A percentile compares a stretch with the other conserved stretches of the same genome.
These are phyloP conservation scores for Trididemnum clinides DNA, from an alignment of 23 tunicate genomes.

Conservation along the genomic window DNA sequence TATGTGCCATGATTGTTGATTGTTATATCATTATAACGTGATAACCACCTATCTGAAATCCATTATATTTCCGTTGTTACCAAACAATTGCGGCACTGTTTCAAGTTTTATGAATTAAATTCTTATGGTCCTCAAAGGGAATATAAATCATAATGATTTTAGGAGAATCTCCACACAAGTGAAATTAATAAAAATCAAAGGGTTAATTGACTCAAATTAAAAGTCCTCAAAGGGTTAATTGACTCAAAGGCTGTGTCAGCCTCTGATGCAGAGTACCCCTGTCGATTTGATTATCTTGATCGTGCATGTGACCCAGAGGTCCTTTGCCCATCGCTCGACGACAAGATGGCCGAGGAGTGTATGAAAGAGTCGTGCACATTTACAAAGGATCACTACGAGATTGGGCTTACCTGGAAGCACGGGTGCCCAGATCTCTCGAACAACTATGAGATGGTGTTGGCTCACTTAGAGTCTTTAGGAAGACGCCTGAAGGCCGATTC, in stretches of 20 bases:
- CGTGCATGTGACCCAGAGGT: constrained; percentile 11
- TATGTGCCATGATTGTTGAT: no score
- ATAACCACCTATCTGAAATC: no score
- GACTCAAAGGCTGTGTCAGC: background rate
- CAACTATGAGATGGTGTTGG: constrained; percentile 5
- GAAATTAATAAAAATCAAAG: no score
- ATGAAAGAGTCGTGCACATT: background rate
- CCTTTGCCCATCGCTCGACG: background rate
- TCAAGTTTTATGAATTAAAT: no score
- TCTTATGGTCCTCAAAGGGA: no score
- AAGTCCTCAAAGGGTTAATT: no score
- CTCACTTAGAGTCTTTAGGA: background rate
- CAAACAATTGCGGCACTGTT: no score
- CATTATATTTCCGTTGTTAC: no score
- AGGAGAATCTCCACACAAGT: no score
- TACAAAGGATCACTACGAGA: background rate
- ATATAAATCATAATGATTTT: no score
- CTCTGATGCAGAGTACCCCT: background rate
- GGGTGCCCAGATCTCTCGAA: constrained; percentile 6
- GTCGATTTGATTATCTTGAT: constrained; percentile 17
- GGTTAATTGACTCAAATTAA: no score
- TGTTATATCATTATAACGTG: no score
- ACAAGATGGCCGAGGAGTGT: background rate
- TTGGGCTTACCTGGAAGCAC: constrained; percentile 8
- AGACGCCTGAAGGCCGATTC: background rate